Conservation (phyloP, 2,888 invertebrate genomes). For the Eulithis testata region DNA sequence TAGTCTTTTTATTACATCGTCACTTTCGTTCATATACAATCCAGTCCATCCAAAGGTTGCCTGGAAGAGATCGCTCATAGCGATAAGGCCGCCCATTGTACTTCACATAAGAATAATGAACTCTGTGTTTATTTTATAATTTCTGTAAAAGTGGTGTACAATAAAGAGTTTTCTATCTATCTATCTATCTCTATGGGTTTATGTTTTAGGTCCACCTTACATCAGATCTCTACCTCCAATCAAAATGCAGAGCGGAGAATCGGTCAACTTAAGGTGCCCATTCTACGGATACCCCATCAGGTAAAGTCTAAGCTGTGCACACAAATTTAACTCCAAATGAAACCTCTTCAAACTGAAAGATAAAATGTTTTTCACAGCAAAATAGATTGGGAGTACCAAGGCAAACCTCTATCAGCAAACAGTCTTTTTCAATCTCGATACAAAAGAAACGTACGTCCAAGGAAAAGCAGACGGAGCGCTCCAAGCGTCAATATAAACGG, state of each 20-base stretch:
- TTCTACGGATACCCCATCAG: conserved; percentile 95
- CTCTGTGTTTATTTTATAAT: no score
- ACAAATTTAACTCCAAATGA: background rate
- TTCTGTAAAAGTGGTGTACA: no score
- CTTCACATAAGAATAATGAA: no score
- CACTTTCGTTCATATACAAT: no score
- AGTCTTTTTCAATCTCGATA: conserved; percentile 70
- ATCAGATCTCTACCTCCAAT: conserved; percentile 89
- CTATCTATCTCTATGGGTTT: no score
- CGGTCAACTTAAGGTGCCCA: conserved; percentile 91
- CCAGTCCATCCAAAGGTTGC: no score
- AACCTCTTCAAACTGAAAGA: background rate
- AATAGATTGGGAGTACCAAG: conserved; percentile 80
- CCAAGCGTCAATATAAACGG: conserved; percentile 79
- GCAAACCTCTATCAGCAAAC: conserved; percentile 67
- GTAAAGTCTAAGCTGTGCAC: conserved; percentile 48
- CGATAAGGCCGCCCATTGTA: no score
- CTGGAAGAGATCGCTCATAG: no score
- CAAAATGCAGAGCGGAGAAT: conserved; percentile 91
- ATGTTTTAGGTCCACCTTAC: conserved; percentile 88
- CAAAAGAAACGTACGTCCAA: conserved; percentile 55
- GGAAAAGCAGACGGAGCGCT: conserved; percentile 61
- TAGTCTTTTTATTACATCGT: no score
- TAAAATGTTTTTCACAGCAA: conserved; percentile 55
- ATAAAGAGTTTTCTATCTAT: no score